A percentile compares a stretch with the other conserved stretches of the same genome.
Evolutionary conservation across 2,797 vertebrate species (phyloP).

Genomic region (Hephaestus fuliginosus): DNA sequence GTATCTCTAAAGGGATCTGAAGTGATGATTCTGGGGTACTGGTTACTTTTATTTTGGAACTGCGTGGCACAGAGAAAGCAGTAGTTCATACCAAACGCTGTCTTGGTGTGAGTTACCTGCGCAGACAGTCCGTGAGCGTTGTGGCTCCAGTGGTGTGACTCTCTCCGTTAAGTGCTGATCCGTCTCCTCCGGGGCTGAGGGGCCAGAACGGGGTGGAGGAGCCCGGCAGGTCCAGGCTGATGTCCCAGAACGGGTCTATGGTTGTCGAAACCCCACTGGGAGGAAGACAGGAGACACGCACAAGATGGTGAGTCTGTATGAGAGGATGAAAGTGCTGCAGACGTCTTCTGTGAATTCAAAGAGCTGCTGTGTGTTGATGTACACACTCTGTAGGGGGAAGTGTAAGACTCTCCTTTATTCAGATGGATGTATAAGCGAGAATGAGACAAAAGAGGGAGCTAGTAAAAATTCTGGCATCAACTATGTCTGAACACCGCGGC

Average conservation of each 20-base stretch:
- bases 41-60: background rate
- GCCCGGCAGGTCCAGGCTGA: slow-evolving; percentile 96
- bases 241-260: slow-evolving; percentile 99
- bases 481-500: background rate
- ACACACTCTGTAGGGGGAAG: background rate
- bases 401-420: slow-evolving; percentile 15
- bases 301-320: background rate
- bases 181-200: slow-evolving; percentile 93
- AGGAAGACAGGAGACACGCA: slow-evolving; percentile 1
- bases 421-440: slow-evolving; percentile 16
- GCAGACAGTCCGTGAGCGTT: slow-evolving; percentile 96
- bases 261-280: slow-evolving; percentile 95
- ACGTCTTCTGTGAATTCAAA: background rate
- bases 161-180: slow-evolving; percentile 92
- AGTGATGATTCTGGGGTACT: background rate
- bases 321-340: background rate
- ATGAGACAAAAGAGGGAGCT: slow-evolving; percentile 8
- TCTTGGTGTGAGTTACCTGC: slow-evolving; percentile 84
- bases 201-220: slow-evolving; percentile 99
- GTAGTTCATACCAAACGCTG: background rate
- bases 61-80: no score
- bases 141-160: slow-evolving; percentile 93
- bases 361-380: background rate
- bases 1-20: background rate
- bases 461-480: slow-evolving; percentile 4